Base-by-base conservation (phyloP, 1,140 invertebrate genomes). In the Lordiphosa clarofinis region DNA sequence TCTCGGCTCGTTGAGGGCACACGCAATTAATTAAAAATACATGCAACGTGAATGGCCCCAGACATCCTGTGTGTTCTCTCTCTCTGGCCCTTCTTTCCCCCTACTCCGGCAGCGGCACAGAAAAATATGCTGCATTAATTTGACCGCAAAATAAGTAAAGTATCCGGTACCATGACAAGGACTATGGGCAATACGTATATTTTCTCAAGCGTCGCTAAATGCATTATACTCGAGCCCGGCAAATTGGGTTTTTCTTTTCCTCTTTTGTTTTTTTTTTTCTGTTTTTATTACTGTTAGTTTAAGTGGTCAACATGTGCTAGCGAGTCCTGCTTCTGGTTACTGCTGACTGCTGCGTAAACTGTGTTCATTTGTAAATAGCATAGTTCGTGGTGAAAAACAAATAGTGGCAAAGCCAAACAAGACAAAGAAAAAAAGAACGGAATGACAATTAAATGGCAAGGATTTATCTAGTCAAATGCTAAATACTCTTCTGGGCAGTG, bases 21-120 rank as follows among this genome's bases (percentile, higher is more conserved):
- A 58, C 65, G 72, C 76, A 81, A 81, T 81, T 81, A 81, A 81
- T 82, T 82, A 82, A 84, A 82, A 82, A 82, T 82, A 82, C 76
- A 82, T 82, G 76, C 68, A 79, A 60, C 75, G 69, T 67, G 58
- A 69, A 78, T 53, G 54, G 74, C 56, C 67, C 48, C 64, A 76
- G 66, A 75, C 76, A 67, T 75, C 68, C 63, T 66, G 55, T 38
- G 31, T 12, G 33, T 12, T 21, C 28, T 46, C 35, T 39, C 13
- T 31, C 28, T 15, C 15, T 15, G 1, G 19, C 10, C 21, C 28
- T 12, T 5, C 36, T 8, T 28, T 21, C 9, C 9, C 33, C 36
- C 38, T 31, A 24, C 43, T 40, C 49, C 49, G 35, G 49, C 53
- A 37, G 40, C 9, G n/a, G 40, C 7, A 52, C 35, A 50, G 15